Conservation (phyloP, 2,113 vertebrate genomes). For the Leptobrachium leishanense region DNA sequence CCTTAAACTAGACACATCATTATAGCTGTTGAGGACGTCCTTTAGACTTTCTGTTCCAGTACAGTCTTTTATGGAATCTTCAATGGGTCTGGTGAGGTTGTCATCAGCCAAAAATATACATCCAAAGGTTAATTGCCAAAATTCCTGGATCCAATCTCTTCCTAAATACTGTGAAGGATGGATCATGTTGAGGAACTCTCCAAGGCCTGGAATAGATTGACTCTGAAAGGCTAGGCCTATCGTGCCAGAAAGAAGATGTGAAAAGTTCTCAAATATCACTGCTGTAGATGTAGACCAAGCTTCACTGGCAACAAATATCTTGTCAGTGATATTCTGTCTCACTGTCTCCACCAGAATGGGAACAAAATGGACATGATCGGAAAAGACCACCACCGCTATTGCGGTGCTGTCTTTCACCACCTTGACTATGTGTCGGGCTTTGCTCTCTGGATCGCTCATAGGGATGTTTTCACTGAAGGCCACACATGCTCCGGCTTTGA, state of each 20-base stretch:
- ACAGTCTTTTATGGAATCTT: not conserved
- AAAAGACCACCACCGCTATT: slow-evolving; percentile 32
- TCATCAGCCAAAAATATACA: not conserved
- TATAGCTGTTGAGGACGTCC: not conserved
- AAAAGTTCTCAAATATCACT: not conserved
- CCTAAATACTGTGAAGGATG: not conserved
- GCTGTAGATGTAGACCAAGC: slow-evolving; percentile 17
- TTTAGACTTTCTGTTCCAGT: slow-evolving; percentile 7
- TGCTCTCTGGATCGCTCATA: slow-evolving; percentile 8
- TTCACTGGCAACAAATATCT: slow-evolving; percentile 31
- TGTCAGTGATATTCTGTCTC: slow-evolving; percentile 36
- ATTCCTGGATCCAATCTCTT: not conserved
- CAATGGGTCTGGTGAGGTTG: not conserved
- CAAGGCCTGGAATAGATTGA: slow-evolving; percentile 24
- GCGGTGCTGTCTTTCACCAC: slow-evolving; percentile 27
- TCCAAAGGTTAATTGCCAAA: slow-evolving; percentile 31
- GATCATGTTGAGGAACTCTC: slow-evolving; percentile 21
- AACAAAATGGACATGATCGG: slow-evolving; percentile 18
- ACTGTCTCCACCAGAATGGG: slow-evolving; percentile 27
- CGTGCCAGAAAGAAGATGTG: slow-evolving; percentile 26
- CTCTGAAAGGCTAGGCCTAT: slow-evolving; percentile 31
- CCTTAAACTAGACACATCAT: slow-evolving; percentile 2
- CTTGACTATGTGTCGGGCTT: slow-evolving; percentile 6
- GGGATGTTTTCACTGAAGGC: slow-evolving; percentile 32
- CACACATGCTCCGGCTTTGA: slow-evolving; percentile 40